Evolutionary conservation across 2,888 invertebrate species (phyloP), one percentile per base, ranked within the genome.

Genomic region (Lasioglossum zephyrum): DNA sequence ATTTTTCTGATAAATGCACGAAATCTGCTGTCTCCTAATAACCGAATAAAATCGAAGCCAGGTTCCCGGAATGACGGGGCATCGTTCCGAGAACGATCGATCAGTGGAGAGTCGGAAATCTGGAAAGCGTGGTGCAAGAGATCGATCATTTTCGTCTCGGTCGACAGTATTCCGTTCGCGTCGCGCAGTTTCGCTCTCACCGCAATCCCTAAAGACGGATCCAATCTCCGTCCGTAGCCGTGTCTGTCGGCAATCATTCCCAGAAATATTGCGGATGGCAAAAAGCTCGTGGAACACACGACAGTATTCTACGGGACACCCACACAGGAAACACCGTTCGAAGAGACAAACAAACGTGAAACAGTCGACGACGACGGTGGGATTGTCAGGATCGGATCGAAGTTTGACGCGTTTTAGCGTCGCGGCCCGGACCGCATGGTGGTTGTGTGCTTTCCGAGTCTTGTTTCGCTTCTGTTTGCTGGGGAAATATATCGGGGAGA

Each of bases 251-350:
- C 31, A 31, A 63, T 31, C 63, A 16, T 31, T 63, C 31, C 31
- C 31, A 63, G 63, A 63, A 63, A 63, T 63, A 63, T 63, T 63
- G 63, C 63, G 31, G 63, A 63, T 9, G 63, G 16, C 63, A 16
- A 16, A 63, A 63, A 26, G 26, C 16, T 16, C 2, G 31, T 2
- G 1, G 63, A 31, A 6, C 47, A 16, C 31, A 16, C 9, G 16
- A 16, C 16, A 16, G 60, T n/a, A 9, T 9, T 53, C n/a, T 5
- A 18, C 16, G 22, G n/a, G 0, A 3, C 57, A 11, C 57, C n/a
- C n/a, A 57, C n/a, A 22, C 11, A n/a, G 4, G n/a, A 1, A 18
- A n/a, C n/a, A n/a, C n/a, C 22, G 57, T 9, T 8, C n/a, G 57
- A 11, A 3, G 53, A n/a, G 6, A 22, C 57, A 57, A 57, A n/a